A percentile compares a stretch with the other conserved stretches of the same genome.
Evolutionary conservation across 1,140 invertebrate species (phyloP).

Genomic region (Anastrepha obliqua): DNA sequence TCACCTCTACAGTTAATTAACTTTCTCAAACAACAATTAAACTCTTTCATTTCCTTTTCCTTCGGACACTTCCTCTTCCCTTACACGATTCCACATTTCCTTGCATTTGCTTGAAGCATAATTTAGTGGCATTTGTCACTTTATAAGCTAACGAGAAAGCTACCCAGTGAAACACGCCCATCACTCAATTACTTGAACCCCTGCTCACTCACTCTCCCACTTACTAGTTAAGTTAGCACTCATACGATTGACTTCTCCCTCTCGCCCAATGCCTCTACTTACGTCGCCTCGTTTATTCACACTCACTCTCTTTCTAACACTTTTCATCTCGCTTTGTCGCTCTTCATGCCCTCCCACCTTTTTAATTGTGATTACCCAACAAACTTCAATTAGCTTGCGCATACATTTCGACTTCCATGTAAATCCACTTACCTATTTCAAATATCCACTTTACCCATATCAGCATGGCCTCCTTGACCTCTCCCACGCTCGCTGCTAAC

Average conservation of each 20-base stretch:
- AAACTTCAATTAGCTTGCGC: slow-evolving; percentile 48
- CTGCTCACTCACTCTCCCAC: background rate
- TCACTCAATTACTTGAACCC: background rate
- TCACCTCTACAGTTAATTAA: slow-evolving; percentile 15
- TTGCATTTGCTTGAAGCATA: background rate
- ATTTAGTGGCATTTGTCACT: slow-evolving; percentile 28
- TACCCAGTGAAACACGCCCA: background rate
- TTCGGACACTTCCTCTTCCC: background rate
- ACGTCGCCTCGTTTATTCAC: too few relatives aligned
- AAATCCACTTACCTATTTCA: background rate
- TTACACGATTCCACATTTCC: background rate
- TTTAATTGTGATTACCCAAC: slow-evolving; percentile 35
- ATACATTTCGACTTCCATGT: slow-evolving; percentile 32
- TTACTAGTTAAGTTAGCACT: background rate
- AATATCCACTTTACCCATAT: background rate
- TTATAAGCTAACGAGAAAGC: background rate
- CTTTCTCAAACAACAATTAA: slow-evolving; percentile 36
- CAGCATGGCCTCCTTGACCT: background rate
- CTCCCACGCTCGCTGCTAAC: too few relatives aligned
- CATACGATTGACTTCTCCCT: background rate
- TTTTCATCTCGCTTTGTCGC: background rate
- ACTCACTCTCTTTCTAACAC: background rate
- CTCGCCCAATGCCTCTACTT: background rate
- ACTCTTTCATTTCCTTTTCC: slow-evolving; percentile 19
- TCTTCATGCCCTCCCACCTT: background rate